These are phyloP conservation scores for Xanthorhoe spadicearia DNA, from an alignment of 2,888 invertebrate species.

Conservation along the genomic window DNA sequence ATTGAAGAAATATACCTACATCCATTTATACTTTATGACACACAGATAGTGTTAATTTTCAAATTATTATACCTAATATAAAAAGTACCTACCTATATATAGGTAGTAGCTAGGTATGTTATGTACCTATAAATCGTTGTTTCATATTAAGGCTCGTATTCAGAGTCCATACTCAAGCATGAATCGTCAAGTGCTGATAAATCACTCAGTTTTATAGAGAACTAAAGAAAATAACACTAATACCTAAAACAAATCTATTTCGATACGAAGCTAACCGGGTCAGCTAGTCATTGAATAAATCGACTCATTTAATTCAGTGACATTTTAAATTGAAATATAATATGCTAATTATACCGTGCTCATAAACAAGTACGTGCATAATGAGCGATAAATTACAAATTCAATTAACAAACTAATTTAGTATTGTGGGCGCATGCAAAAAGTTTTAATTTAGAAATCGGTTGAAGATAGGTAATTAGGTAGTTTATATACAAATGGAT, in stretches of 20 bases:
- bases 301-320: constrained; percentile 21
- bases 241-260: too few species aligned
- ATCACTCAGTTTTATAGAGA: too few species aligned
- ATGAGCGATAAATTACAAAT: constrained; percentile 77
- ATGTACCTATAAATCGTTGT: too few species aligned
- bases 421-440: constrained; percentile 41
- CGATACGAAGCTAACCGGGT: too few species aligned
- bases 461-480: not conserved
- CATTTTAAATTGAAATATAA: constrained; percentile 27
- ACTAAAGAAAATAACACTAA: too few species aligned
- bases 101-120: too few species aligned
- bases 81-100: too few species aligned
- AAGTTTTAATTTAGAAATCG: constrained; percentile 56
- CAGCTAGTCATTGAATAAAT: constrained; percentile 7
- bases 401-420: constrained; percentile 76
- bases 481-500: not conserved
- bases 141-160: too few species aligned
- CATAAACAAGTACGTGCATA: constrained; percentile 42
- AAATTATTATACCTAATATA: too few species aligned
- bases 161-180: not conserved
- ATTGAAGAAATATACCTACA: not conserved
- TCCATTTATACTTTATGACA: too few species aligned
- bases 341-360: constrained; percentile 33
- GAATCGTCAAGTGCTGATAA: too few species aligned
- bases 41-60: too few species aligned